Base-by-base conservation (phyloP, 2,888 invertebrate species). In the Phytoseiulus persimilis region DNA sequence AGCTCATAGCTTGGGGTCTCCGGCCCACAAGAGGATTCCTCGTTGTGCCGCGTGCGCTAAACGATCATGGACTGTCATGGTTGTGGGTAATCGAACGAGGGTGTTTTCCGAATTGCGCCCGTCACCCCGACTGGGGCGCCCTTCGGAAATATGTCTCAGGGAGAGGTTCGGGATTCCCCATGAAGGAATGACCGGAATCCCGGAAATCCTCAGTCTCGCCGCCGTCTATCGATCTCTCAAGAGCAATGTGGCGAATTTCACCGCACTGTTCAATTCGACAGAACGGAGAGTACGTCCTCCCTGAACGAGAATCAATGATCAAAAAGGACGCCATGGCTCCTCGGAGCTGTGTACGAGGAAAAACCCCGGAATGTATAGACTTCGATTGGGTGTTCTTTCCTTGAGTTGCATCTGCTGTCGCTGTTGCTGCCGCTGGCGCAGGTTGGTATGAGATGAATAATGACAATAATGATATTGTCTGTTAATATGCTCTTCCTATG, bases 351-450 rank as follows among this genome's bases (percentile, higher is more conserved):
- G 28, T 2, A 14, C 14, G 65, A 28, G 65, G 1, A 18, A 28
- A 28, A 11, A 18, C 23, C 65, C 9, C 65, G 65, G 65, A 14
- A 65, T 65, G 65, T 2, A 65, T 65, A 65, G 65, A 18, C 9
- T 65, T 65, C 65, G 65, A 65, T 65, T 65, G 65, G 65, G 65
- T 23, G 65, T 65, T 65, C 65, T 65, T 65, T 65, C 65, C 65
- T 65, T 65, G 65, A 65, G 65, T 65, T 65, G 65, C 65, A 65
- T 65, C 65, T 65, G 65, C 65, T 65, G 65, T 65, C 65, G 65
- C 65, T 65, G 65, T 65, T 65, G 65, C 65, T 65, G 65, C 65
- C 14, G 65, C 65, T 28, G 28, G 65, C 18, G 65, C 65, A 65
- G 65, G 65, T 65, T 28, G 65, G 65, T 65, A 65, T 23, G 65